phyloP scores from a whole-genome alignment of 1,140 invertebrate genomes.

The Galendromus occidentalis region DNA sequence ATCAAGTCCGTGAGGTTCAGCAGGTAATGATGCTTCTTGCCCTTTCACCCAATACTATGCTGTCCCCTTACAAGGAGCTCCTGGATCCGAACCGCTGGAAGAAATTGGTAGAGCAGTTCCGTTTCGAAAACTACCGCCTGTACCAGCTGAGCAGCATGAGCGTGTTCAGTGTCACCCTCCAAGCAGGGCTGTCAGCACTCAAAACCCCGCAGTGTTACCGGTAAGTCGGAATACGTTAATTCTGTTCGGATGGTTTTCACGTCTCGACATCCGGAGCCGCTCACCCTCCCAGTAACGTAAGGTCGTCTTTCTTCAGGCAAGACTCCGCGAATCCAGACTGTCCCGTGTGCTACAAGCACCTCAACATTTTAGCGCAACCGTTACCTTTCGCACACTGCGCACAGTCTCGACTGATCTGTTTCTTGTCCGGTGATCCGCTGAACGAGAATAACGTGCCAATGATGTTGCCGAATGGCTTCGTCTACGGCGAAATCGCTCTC shows the following conservation, averaged over 20 bases:
- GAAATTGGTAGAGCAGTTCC: slow-evolving; percentile 65
- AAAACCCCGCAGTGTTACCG: slow-evolving; percentile 56
- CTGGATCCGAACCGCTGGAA: slow-evolving; percentile 51
- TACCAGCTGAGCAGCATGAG: slow-evolving; percentile 78
- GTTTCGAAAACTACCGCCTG: slow-evolving; percentile 76
- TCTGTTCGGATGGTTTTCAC: neutral
- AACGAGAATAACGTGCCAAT: slow-evolving; percentile 95
- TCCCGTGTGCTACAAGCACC: slow-evolving; percentile 70
- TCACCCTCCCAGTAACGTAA: slow-evolving; percentile 15
- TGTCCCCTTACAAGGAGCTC: slow-evolving; percentile 45
- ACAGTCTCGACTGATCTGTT: slow-evolving; percentile 76
- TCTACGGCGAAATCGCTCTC: slow-evolving; percentile 82
- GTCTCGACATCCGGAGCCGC: slow-evolving; percentile 6
- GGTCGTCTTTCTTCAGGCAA: no score
- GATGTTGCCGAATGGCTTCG: slow-evolving; percentile 92
- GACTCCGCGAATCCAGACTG: slow-evolving; percentile 51
- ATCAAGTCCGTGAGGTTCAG: slow-evolving; percentile 66
- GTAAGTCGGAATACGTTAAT: slow-evolving; percentile 14
- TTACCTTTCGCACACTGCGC: slow-evolving; percentile 90
- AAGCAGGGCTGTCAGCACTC: slow-evolving; percentile 76
- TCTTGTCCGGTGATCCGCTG: slow-evolving; percentile 69
- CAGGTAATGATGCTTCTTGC: slow-evolving; percentile 85
- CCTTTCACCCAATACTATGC: slow-evolving; percentile 53
- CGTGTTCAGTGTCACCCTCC: slow-evolving; percentile 69
- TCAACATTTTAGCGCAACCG: slow-evolving; percentile 61